A percentile compares a stretch with the other conserved stretches of the same genome.
Evolutionary conservation across 1,140 invertebrate species (phyloP).

Genomic region (Melitaea cinxia): DNA sequence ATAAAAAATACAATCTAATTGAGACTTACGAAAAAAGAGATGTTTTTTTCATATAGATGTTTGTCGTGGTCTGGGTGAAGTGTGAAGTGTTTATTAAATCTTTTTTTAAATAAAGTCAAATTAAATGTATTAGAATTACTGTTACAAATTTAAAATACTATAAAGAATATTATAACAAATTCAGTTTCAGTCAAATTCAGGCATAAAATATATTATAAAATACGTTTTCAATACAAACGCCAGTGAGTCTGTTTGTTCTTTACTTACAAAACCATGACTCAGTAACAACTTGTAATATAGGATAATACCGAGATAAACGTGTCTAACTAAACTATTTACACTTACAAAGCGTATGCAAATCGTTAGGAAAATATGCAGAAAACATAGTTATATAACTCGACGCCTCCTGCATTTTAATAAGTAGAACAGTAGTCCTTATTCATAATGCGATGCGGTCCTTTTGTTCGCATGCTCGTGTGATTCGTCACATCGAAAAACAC

Average conservation of each 20-base stretch:
- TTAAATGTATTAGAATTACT: too few relatives aligned
- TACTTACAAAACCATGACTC: slow-evolving; percentile 11
- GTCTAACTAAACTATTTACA: slow-evolving; percentile 17
- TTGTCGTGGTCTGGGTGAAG: too few relatives aligned
- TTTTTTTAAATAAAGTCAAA: too few relatives aligned
- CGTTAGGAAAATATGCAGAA: slow-evolving; percentile 33
- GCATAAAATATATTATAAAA: too few relatives aligned
- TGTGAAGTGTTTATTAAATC: too few relatives aligned
- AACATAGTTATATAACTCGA: slow-evolving; percentile 49
- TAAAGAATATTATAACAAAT: too few relatives aligned
- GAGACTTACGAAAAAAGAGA: too few relatives aligned
- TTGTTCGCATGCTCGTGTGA: slow-evolving; percentile 23
- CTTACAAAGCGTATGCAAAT: slow-evolving; percentile 36
- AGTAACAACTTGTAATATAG: slow-evolving; percentile 15
- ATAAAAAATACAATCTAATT: too few relatives aligned
- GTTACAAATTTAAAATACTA: too few relatives aligned
- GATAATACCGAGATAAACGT: slow-evolving; percentile 13
- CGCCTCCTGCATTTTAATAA: slow-evolving; percentile 28
- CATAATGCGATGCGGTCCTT: slow-evolving; percentile 22
- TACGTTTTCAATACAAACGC: too few relatives aligned
- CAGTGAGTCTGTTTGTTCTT: slow-evolving; percentile 10
- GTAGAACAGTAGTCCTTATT: slow-evolving; percentile 17
- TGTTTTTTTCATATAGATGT: too few relatives aligned
- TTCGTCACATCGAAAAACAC: slow-evolving; percentile 25
- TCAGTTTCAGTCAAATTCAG: too few relatives aligned